Conservation (phyloP, 2,888 invertebrate genomes). For the Euphydryas editha region DNA sequence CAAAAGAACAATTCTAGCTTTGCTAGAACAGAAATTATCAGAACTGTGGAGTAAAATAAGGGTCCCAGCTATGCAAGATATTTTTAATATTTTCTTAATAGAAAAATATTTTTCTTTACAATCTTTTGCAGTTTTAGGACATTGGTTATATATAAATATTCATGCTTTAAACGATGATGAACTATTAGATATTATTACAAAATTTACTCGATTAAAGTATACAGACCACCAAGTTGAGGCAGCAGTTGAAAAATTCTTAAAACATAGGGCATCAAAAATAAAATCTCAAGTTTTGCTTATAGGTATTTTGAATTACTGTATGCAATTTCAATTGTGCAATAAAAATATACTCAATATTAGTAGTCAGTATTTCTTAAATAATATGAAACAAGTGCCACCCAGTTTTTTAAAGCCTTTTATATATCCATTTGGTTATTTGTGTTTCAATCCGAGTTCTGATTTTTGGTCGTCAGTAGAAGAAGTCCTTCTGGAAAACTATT, state of each 20-base stretch:
- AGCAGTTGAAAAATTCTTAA: slow-evolving; percentile 85
- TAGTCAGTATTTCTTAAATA: slow-evolving; percentile 81
- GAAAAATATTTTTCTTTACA: slow-evolving; percentile 71
- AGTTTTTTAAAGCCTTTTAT: slow-evolving; percentile 83
- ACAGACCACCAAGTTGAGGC: slow-evolving; percentile 82
- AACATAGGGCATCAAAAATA: slow-evolving; percentile 74
- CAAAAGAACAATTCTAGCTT: slow-evolving; percentile 80
- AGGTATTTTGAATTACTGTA: slow-evolving; percentile 85
- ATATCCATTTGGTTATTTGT: slow-evolving; percentile 84
- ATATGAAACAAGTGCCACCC: slow-evolving; percentile 74
- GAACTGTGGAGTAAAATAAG: slow-evolving; percentile 83
- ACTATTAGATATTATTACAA: slow-evolving; percentile 78
- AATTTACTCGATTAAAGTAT: slow-evolving; percentile 81
- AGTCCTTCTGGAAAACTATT: slow-evolving; percentile 80
- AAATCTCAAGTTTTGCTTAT: slow-evolving; percentile 83
- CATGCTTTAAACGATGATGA: slow-evolving; percentile 84
- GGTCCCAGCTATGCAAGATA: slow-evolving; percentile 72
- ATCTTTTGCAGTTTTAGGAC: slow-evolving; percentile 67
- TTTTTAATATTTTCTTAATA: slow-evolving; percentile 69
- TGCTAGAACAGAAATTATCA: slow-evolving; percentile 84
- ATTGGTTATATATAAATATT: slow-evolving; percentile 85
- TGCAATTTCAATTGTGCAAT: slow-evolving; percentile 83
- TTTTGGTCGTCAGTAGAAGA: slow-evolving; percentile 85
- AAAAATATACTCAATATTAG: slow-evolving; percentile 82
- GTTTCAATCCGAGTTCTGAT: slow-evolving; percentile 79